Evolutionary conservation across 2,797 vertebrate genomes (phyloP), one percentile per base, ranked within the genome.

Genomic region (Philypnodon macrostomus): DNA sequence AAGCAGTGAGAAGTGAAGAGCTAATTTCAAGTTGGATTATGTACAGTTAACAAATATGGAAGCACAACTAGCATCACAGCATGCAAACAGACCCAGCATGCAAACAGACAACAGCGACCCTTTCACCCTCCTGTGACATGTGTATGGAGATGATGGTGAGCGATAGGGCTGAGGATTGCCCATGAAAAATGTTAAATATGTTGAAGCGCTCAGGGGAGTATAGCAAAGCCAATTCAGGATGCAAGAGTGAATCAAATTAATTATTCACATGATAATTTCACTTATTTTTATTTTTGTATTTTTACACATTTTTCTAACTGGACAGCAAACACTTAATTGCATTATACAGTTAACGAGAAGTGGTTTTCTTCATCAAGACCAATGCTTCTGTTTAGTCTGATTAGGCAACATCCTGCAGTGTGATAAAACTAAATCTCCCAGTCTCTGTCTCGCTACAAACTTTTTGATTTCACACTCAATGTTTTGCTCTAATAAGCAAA

Each of bases 41-140:
- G 16, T 29, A 30, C 62, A 71, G 51, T 52, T 48, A 67, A 71
- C 63, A 64, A 59, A 67, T 41, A 39, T 4, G 39, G 45, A 46
- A 40, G 57, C 14, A 41, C 49, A 29, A 4, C 47, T 7, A 50
- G 48, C 2, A 7, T 33, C 61, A 23, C 61, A 75, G 73, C 70
- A 70, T 68, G 67, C 62, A 73, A 71, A 80, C 67, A 75, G 46
- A 77, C 56, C 29, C 73, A 77, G 70, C 67, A 67, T 65, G 75
- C 59, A 79, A 74, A 64, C 60, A 69, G 31, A 64, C 40, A 45
- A 58, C 53, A 56, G 47, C 53, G 62, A 70, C 80, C 69, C 56
- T 0, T 32, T 51, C 72, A 30, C 33, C 49, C 44, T 48, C 51
- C 52, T 50, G 59, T 49, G 65, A 70, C 58, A 62, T 1, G 1